Conservation (phyloP, 2,888 invertebrate species). For the Amblyjoppa fuscipennis region DNA sequence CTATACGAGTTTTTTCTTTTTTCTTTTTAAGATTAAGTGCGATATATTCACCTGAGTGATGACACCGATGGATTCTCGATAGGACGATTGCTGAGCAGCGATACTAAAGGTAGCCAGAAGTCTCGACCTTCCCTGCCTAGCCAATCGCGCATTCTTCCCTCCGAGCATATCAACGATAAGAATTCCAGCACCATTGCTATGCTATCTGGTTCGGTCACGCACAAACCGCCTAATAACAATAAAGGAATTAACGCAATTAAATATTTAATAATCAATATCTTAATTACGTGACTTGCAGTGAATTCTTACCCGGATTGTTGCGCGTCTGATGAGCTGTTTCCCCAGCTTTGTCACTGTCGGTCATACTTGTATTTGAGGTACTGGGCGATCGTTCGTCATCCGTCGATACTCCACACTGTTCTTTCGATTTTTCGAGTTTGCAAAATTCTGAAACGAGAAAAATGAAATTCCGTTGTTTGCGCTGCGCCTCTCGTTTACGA, state of each 20-base stretch:
- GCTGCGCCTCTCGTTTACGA: background rate
- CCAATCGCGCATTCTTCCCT: constrained; percentile 95
- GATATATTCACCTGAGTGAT: constrained; percentile 76
- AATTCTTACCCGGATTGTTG: constrained; percentile 70
- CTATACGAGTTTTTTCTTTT: background rate
- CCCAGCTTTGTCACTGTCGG: constrained; percentile 86
- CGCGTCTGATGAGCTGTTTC: constrained; percentile 73
- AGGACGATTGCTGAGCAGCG: constrained; percentile 90
- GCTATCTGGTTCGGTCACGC: constrained; percentile 87
- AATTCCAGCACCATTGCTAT: constrained; percentile 91
- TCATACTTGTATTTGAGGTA: constrained; percentile 77
- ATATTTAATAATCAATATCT: background rate
- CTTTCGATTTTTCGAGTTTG: constrained; percentile 75
- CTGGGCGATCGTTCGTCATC: constrained; percentile 70
- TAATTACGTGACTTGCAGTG: background rate
- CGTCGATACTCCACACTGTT: constrained; percentile 69
- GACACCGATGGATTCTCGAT: constrained; percentile 83
- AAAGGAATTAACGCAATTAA: background rate
- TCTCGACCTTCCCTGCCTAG: constrained; percentile 92
- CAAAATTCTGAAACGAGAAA: constrained; percentile 78
- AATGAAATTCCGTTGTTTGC: background rate
- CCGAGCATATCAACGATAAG: constrained; percentile 92
- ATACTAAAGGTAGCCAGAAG: constrained; percentile 95
- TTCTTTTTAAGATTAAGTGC: background rate
- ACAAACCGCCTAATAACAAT: constrained; percentile 77